Evolutionary conservation across 2,888 invertebrate genomes (phyloP).

Genomic region (Eupithecia insigniata): DNA sequence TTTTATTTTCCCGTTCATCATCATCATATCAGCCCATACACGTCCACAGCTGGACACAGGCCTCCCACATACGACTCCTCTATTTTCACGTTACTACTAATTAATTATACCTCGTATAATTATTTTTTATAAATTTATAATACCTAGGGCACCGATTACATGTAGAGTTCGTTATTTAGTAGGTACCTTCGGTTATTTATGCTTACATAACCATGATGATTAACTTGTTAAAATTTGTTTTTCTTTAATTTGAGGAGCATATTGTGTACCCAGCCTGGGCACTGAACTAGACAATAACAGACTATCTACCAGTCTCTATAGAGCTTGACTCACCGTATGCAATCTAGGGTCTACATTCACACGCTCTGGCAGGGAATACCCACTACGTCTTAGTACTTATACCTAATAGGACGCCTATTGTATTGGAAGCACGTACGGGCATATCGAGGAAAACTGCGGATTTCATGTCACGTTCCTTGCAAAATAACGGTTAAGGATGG

Average conservation of each 20-base stretch:
- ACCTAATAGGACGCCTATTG: slow-evolving; percentile 29
- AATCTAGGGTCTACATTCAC: slow-evolving; percentile 44
- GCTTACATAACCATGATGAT: background rate
- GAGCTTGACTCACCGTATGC: slow-evolving; percentile 14
- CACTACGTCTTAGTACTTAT: slow-evolving; percentile 48
- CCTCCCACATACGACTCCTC: too few species aligned
- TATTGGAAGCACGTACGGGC: slow-evolving; percentile 43
- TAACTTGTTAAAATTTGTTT: background rate
- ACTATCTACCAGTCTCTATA: too few species aligned
- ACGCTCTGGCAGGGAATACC: slow-evolving; percentile 56
- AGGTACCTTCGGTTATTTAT: too few species aligned
- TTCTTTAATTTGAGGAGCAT: background rate
- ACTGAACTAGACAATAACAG: too few species aligned
- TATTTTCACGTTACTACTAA: too few species aligned
- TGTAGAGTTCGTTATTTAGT: too few species aligned
- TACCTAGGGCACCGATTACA: too few species aligned
- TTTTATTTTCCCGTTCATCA: background rate
- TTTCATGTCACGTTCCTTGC: slow-evolving; percentile 27
- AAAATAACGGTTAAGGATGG: background rate
- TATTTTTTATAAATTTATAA: too few species aligned
- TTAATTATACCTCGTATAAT: too few species aligned
- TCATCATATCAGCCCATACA: too few species aligned
- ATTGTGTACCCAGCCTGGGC: background rate
- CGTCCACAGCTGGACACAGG: too few species aligned
- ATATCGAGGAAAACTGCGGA: slow-evolving; percentile 40